Base-by-base conservation (phyloP, 2,113 vertebrate species). In the Notiomystis cincta region DNA sequence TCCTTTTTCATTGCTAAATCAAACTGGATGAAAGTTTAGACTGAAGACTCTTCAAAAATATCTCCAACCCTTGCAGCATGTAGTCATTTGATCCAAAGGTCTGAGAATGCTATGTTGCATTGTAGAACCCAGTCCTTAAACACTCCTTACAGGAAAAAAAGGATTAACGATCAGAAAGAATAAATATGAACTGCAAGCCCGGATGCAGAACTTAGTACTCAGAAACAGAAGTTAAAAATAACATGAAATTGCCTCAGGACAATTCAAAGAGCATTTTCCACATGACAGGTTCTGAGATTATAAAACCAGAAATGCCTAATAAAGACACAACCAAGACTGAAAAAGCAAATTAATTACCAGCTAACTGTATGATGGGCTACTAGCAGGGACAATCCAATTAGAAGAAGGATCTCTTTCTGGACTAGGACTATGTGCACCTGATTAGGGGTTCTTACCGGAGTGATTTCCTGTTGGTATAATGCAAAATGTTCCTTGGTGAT, bases 401-500 rank as follows among this genome's bases (percentile, higher is more conserved):
- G 72, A 38, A 64, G 40, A 14, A 48, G 23, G 37, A 61, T 44
- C 13, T 64, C 24, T 12, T 48, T 70, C 65, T 79, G 67, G 14
- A 20, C 33, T 66, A 38, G 62, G 16, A 77, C 86, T 24, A 42
- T 0, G 0, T 24, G n/a, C 19, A 77, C n/a, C 71, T 82, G 15
- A 45, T 0, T 18, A 11, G 7, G 31, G 22, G 37, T 22, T 75
- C 94, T 98, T 98, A 99, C 99, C 99, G 98, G 99, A 93, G 98
- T 91, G 48, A 97, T 99, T 94, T 99, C 99, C 97, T 99, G 98
- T 94, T 98, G 98, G 98, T 99, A 99, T 24, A 96, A 94, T 75
- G 90, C 96, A 97, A 99, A 99, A 98, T 99, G 97, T 87, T 99
- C 99, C 97, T 98, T 98, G 97, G 97, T 99, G 98, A 99, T 98